phyloP scores from a whole-genome alignment of 2,113 vertebrate genomes.

The human (Homo sapiens) region DNA sequence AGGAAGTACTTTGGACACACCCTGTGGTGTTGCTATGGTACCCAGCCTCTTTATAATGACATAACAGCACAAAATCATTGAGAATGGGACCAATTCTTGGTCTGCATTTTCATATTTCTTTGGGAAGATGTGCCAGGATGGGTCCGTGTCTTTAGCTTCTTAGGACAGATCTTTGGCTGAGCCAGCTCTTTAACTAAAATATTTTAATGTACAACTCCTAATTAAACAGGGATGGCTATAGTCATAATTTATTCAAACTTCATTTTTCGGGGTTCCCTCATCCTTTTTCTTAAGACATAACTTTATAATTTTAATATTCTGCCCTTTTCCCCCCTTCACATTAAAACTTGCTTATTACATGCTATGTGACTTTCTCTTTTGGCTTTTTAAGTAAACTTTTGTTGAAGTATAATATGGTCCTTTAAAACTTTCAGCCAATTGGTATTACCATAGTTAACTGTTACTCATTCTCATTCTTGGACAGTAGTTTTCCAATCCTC shows the following conservation, averaged over 20 bases:
- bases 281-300: constrained; percentile 1
- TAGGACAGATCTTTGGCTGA: neutral
- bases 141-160: neutral
- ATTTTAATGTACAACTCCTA: neutral
- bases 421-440: neutral
- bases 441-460: neutral
- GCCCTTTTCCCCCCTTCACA: neutral
- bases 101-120: neutral
- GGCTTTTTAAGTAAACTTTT: constrained; percentile 4
- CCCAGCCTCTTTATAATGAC: neutral
- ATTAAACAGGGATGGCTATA: neutral
- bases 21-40: neutral
- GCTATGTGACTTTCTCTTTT: neutral
- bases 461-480: neutral
- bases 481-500: neutral
- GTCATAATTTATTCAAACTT: neutral
- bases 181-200: neutral
- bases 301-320: neutral
- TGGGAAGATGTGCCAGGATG: neutral
- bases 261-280: neutral
- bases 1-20: neutral
- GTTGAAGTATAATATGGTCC: neutral
- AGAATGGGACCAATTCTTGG: neutral
- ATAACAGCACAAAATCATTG: neutral
- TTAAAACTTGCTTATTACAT: neutral